Evolutionary conservation across 1,140 invertebrate genomes (phyloP), one percentile per base, ranked within the genome.

Genomic region (Adoxophyes honmai): DNA sequence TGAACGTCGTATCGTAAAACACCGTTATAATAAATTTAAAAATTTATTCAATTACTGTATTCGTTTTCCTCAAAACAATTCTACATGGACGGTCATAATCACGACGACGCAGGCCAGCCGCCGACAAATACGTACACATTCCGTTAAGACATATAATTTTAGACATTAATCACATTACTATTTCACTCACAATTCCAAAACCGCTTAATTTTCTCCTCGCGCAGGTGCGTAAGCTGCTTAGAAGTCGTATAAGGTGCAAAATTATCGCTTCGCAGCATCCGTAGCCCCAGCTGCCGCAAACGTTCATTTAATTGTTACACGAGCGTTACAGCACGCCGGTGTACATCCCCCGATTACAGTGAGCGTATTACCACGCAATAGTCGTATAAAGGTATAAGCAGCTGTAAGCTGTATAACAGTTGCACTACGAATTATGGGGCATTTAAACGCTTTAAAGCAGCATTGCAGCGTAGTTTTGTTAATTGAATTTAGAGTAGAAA

Each of bases 241-340:
- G 21, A 11, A 48, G 42, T 48, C 42, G 13, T 28, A 48, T 48
- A 48, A 48, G 42, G 16, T 1, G 11, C 16, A 16, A 15, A 38
- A 11, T 38, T 38, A 38, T 38, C 10, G 36, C 36, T 13, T 13
- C n/a, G 13, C 36, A 38, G 13, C 36, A 38, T 11, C 11, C 36
- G 36, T 48, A 48, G n/a, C 42, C 21, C 16, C 42, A 48, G 42
- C 42, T 48, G 42, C 42, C 18, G 42, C 42, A 33, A 28, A 44
- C 39, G 39, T 15, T 16, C 5, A 5, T 48, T 48, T 48, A 48
- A 48, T 48, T 48, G 42, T 48, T 11, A 48, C 42, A 33, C 42
- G 16, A 5, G 39, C 18, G 10, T 11, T 38, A 28, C 21, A 28
- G 39, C 42, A 21, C 10, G 42, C 16, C 42, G 13, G 42, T 48